Evolutionary conservation across 2,797 vertebrate genomes (phyloP).

Genomic region (Crocidura indochinensis): DNA sequence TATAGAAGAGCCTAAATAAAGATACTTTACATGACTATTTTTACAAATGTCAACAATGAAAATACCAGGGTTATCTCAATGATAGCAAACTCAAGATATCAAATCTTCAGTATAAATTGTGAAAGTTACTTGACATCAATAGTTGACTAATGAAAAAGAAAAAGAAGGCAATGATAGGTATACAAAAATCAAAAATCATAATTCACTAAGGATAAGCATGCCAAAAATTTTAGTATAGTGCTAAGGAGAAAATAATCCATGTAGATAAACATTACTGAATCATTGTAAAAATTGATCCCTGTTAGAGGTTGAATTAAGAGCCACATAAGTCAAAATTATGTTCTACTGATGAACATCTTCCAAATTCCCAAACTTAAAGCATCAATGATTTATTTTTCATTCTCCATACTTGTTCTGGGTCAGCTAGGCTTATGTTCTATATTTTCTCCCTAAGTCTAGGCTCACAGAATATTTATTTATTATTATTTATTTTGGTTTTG

Average conservation of each 20-base stretch:
- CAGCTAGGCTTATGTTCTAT: not conserved
- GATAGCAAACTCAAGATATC: constrained; percentile 41
- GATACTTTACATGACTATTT: constrained; percentile 19
- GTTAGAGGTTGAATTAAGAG: not conserved
- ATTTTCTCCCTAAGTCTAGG: not conserved
- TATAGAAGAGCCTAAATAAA: not conserved
- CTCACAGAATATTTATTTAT: not conserved
- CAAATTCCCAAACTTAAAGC: not conserved
- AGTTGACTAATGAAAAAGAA: not conserved
- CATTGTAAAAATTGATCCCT: not conserved
- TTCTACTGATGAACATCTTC: not conserved
- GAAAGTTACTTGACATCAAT: not conserved
- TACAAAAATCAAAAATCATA: not conserved
- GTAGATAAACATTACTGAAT: constrained; percentile 9
- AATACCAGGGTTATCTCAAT: constrained; percentile 19
- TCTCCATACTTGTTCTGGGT: too few species aligned
- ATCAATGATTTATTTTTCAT: not conserved
- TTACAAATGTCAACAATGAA: constrained; percentile 19
- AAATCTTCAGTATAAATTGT: constrained; percentile 26
- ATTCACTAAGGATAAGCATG: not conserved
- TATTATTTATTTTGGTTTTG: too few species aligned
- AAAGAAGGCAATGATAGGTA: not conserved
- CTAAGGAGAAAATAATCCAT: not conserved
- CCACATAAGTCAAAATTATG: not conserved
- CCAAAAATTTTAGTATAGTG: not conserved